Conservation (phyloP, 2,888 invertebrate species). For the Galerucella nymphaeae region DNA sequence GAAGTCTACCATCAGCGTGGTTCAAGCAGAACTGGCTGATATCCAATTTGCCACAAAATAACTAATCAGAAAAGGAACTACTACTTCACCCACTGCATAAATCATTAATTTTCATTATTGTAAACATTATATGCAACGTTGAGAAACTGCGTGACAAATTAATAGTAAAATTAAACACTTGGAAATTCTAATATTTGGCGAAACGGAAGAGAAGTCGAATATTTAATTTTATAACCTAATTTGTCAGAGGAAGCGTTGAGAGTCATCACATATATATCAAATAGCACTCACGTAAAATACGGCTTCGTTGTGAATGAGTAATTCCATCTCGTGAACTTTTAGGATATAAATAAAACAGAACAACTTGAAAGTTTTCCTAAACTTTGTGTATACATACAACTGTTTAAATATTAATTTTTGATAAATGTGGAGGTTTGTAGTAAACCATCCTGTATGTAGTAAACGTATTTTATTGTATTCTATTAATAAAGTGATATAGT, state of each 20-base stretch:
- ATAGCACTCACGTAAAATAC: constrained; percentile 5
- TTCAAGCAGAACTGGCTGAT: no score
- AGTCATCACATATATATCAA: constrained; percentile 3
- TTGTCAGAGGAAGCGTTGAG: background rate
- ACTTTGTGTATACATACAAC: background rate
- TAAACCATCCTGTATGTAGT: background rate
- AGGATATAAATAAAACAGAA: constrained; percentile 2
- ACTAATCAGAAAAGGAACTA: no score
- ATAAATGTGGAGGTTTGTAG: background rate
- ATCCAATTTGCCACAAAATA: no score
- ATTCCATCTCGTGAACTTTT: constrained; percentile 5
- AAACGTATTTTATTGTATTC: background rate
- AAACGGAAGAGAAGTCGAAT: background rate
- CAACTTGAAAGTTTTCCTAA: background rate
- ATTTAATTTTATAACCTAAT: background rate
- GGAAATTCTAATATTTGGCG: background rate
- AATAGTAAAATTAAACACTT: background rate
- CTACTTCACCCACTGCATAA: no score
- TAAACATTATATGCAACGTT: no score
- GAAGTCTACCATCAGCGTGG: no score
- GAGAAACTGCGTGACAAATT: no score
- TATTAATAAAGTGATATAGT: background rate
- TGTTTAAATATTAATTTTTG: constrained; percentile 4
- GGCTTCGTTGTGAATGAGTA: background rate
- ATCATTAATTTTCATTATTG: no score